These are phyloP conservation scores for Musca domestica DNA, from an alignment of 1,140 invertebrate genomes.

Conservation along the genomic window DNA sequence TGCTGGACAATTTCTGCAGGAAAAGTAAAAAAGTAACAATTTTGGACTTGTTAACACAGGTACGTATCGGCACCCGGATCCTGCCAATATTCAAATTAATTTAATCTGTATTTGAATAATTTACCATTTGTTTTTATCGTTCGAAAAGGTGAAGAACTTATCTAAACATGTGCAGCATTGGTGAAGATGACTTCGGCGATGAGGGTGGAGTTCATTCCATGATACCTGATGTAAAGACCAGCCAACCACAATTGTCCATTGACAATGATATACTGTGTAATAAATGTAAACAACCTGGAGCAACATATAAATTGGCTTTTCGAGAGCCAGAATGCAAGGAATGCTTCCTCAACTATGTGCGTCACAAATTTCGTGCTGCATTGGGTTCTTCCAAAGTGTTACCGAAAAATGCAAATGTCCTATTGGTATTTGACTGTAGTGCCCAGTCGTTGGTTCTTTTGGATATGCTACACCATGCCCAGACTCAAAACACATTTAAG, in stretches of 20 bases:
- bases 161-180: constrained; percentile 50
- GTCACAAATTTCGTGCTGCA: constrained; percentile 50
- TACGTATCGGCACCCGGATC: no score
- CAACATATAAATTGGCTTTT: constrained; percentile 43
- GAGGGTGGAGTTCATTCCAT: constrained; percentile 44
- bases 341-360: constrained; percentile 41
- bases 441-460: constrained; percentile 39
- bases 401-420: constrained; percentile 38
- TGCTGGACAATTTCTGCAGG: no score
- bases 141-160: no score
- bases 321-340: constrained; percentile 37
- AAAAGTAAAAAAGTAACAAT: no score
- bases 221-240: constrained; percentile 10
- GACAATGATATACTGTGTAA: constrained; percentile 29
- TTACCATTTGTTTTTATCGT: no score
- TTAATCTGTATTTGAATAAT: no score
- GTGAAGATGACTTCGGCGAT: constrained; percentile 50
- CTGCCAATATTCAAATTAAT: no score
- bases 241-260: background rate
- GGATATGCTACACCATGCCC: constrained; percentile 46
- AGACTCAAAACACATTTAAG: constrained; percentile 46
- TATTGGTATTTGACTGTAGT: constrained; percentile 42
- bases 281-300: constrained; percentile 35
- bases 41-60: no score
- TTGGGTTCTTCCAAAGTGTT: constrained; percentile 45